Evolutionary conservation across 2,113 vertebrate genomes (phyloP).

Genomic region (Oryzias woworae): DNA sequence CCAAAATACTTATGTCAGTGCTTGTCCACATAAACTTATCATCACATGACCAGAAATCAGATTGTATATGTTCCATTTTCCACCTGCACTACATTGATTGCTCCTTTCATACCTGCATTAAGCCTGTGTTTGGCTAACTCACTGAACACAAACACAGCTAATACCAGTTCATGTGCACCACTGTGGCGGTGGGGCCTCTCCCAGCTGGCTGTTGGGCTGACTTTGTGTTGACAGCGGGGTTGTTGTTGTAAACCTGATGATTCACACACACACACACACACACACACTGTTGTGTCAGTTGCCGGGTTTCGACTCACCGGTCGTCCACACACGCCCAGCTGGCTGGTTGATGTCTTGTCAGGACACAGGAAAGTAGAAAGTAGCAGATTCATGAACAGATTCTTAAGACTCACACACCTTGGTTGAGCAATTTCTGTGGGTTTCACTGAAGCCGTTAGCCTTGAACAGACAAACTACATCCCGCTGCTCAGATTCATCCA

Average conservation of each 20-base stretch:
- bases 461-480: constrained; percentile 33
- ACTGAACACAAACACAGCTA: constrained; percentile 38
- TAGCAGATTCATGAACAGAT: constrained; percentile 11
- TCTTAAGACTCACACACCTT: constrained; percentile 5
- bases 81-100: constrained; percentile 5
- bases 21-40: constrained; percentile 9
- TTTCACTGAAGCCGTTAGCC: constrained; percentile 34
- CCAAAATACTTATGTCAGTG: not conserved
- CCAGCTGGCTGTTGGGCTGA: constrained; percentile 43
- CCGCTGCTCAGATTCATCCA: constrained; percentile 24
- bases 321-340: constrained; percentile 18
- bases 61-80: constrained; percentile 25
- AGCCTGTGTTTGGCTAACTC: constrained; percentile 46
- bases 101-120: constrained; percentile 28
- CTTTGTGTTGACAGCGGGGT: constrained; percentile 52
- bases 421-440: constrained; percentile 33
- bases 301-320: constrained; percentile 42
- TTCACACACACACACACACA: constrained; percentile 51
- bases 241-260: constrained; percentile 46
- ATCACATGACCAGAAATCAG: constrained; percentile 18
- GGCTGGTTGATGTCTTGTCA: constrained; percentile 22
- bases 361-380: not conserved
- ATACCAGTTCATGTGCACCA: constrained; percentile 26
- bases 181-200: constrained; percentile 29
- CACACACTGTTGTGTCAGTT: constrained; percentile 35